phyloP scores from a whole-genome alignment of 2,113 vertebrate genomes.

The Lasiurus borealis region DNA sequence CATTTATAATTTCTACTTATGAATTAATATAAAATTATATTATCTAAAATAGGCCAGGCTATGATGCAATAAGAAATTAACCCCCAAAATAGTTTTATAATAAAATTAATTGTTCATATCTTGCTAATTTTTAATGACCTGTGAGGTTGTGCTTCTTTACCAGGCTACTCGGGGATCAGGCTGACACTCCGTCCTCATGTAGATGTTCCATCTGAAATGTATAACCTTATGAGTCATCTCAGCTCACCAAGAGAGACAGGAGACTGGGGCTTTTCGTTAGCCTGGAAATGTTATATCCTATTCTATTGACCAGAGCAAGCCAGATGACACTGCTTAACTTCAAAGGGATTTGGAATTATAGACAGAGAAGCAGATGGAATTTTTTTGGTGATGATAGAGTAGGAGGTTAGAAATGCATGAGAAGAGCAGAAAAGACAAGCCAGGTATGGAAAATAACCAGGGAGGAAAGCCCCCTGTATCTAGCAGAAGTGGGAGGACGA shows the following conservation, averaged over 20 bases:
- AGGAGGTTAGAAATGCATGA: background rate
- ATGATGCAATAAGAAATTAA: background rate
- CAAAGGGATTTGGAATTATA: background rate
- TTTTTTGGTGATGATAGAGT: background rate
- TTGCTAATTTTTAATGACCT: background rate
- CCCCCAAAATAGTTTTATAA: background rate
- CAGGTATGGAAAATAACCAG: background rate
- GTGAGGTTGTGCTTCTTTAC: background rate
- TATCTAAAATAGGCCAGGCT: background rate
- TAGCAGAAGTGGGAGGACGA: background rate
- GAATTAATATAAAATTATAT: background rate
- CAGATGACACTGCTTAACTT: background rate
- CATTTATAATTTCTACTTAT: conserved; percentile 5
- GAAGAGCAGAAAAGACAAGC: background rate
- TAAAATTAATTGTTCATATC: background rate
- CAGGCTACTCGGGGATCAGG: background rate
- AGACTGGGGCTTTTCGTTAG: background rate
- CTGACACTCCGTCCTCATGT: background rate
- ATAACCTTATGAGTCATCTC: background rate
- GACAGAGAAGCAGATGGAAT: background rate
- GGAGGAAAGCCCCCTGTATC: background rate
- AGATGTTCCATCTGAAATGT: background rate
- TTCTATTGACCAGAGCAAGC: background rate
- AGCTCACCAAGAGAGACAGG: background rate
- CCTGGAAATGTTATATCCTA: background rate